Evolutionary conservation across 1,140 invertebrate genomes (phyloP).

Genomic region (Elysia chlorotica): DNA sequence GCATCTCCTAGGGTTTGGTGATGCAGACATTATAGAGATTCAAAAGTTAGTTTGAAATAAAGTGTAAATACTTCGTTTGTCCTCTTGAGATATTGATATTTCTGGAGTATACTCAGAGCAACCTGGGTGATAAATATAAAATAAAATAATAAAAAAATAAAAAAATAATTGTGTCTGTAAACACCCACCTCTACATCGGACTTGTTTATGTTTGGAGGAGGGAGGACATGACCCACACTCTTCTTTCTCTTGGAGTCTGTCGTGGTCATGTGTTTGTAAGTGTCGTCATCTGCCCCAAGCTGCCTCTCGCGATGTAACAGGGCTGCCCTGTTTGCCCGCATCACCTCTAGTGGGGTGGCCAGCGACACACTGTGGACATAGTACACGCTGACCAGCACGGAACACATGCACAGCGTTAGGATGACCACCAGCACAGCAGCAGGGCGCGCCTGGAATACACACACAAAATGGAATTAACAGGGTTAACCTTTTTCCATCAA

Average conservation of each 20-base stretch:
- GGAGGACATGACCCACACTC: not conserved
- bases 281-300: no score
- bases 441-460: constrained; percentile 6
- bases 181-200: not conserved
- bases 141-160: not conserved
- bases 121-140: not conserved
- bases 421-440: not conserved
- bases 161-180: not conserved
- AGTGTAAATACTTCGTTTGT: not conserved
- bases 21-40: no score
- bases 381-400: constrained; percentile 12
- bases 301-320: no score
- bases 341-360: constrained; percentile 9
- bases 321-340: constrained; percentile 14
- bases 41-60: no score
- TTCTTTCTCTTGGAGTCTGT: not conserved
- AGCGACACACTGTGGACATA: constrained; percentile 4
- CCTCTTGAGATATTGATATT: not conserved
- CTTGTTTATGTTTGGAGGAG: not conserved
- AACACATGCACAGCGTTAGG: constrained; percentile 11
- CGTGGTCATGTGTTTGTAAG: not conserved
- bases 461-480: not conserved
- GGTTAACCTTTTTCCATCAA: no score
- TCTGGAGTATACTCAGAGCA: not conserved
- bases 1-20: no score